Base-by-base conservation (phyloP, 2,888 invertebrate species). In the Hyppa rectilinea region DNA sequence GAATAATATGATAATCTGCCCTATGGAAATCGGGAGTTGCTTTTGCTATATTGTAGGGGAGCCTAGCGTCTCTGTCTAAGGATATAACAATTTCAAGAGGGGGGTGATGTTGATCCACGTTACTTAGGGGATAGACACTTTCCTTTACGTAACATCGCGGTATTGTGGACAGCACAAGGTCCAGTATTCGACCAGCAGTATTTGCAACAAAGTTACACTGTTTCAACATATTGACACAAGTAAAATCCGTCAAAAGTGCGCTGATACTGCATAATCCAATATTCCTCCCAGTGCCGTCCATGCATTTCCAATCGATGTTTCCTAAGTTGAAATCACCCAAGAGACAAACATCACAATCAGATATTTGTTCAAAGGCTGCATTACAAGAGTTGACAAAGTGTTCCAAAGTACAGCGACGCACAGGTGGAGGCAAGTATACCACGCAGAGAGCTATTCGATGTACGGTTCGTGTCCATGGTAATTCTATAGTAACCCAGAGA, bases 251-350 rank as follows among this genome's bases (percentile, higher is more conserved):
- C 9, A 36, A 36, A 36, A 36, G 36, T 36, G 9, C 12, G 6
- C 47, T 47, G 31, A 60, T 20, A 34, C 34, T 45, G 23, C 34
- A 20, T 20, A 12, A 2, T 20, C 20, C 40, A 1, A 20, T 14
- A 12, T 12, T 55, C 20, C 43, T 62, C 2, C 6, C 38, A 9
- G 31, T 43, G 23, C 49, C 26, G 34, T 31, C 63, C 55, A 23
- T 4, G 17, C 50, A 29, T 38, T 36, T 34, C 49, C 61, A 49
- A 36, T 50, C 36, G 23, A 49, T 61, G 34, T 17, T 20, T 26
- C 61, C 36, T 26, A 49, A 36, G 17, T 61, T 61, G 26, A 38
- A 50, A 50, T 38, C 59, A 31, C 59, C 45, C 59, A 60, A n/a
- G 29, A 59, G 29, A 45, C 59, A 45, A 59, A 59, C 31, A 4